phyloP scores from a whole-genome alignment of 2,888 invertebrate genomes.

The Flexamia atlantica region DNA sequence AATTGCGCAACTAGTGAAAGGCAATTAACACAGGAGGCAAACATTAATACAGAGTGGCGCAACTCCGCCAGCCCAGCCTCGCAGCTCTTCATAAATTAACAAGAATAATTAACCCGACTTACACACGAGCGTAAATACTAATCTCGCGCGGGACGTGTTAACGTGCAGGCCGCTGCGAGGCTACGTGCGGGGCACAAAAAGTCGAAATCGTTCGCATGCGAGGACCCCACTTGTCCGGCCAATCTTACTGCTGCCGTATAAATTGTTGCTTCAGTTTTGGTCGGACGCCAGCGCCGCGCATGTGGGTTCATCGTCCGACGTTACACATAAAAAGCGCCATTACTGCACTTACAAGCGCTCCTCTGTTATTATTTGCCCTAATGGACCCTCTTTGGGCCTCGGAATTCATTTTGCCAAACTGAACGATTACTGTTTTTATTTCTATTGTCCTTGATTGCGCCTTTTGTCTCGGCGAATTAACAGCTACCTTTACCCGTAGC shows the following conservation, averaged over 20 bases:
- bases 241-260: constrained; percentile 19
- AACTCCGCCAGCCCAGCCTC: not conserved
- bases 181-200: constrained; percentile 43
- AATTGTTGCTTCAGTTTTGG: constrained; percentile 49
- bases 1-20: constrained; percentile 22
- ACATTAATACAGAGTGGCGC: constrained; percentile 30
- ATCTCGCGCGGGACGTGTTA: not conserved
- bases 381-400: constrained; percentile 10
- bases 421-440: constrained; percentile 53
- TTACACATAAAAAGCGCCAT: constrained; percentile 50
- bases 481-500: not conserved
- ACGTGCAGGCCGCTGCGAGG: not conserved
- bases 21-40: constrained; percentile 36
- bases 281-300: not conserved
- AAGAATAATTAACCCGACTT: constrained; percentile 31
- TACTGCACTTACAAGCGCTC: constrained; percentile 6
- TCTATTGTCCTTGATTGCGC: constrained; percentile 44
- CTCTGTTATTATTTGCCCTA: constrained; percentile 40
- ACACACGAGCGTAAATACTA: constrained; percentile 13
- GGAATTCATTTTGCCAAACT: constrained; percentile 57
- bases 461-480: constrained; percentile 31
- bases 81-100: constrained; percentile 36
- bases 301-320: constrained; percentile 26
- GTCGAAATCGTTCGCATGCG: constrained; percentile 45
- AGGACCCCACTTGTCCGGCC: constrained; percentile 43